Evolutionary conservation across 2,797 vertebrate genomes (phyloP), one percentile per base, ranked within the genome.

Genomic region (Oreochromis mossambicus): DNA sequence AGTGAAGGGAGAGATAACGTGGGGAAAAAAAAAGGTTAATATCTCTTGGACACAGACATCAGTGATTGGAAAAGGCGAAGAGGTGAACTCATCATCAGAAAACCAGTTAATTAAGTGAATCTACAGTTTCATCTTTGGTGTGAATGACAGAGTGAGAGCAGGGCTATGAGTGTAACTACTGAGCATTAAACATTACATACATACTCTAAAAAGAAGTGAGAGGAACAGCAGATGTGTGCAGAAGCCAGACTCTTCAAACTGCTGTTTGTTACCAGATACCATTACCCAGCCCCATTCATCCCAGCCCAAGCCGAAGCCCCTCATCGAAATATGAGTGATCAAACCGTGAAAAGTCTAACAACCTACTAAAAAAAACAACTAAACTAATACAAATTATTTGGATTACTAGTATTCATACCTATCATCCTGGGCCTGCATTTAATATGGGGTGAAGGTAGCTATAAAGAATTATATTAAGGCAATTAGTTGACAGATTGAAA

Each of bases 1-100:
- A 96, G 93, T 95, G 92, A 95, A 92, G 94, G 95, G 95, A 95
- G 92, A 96, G 94, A 95, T 94, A 95, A 95, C 87, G 92, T 95
- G 92, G 92, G 87, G 43, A 14, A 92, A 91, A 94, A 63, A 86
- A 93, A 94, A 93, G 92, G 92, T 94, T 96, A 96, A 95, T 94
- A 95, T 94, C 80, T 92, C 85, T 91, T 94, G 90, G 93, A 93
- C 88, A 96, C 92, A 93, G 87, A 95, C 92, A 95, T 94, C 94
- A 92, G 85, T 87, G 92, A 91, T 90, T 90, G 89, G 91, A 93
- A 92, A 91, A 86, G 82, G 89, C 58, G 78, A 85, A 85, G 86
- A 81, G 83, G 76, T 86, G 86, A 93, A 87, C 86, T 90, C 86
- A 89, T 89, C 83, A 78, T 76, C 19, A 73, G 73, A 73, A 79